phyloP scores from a whole-genome alignment of 2,797 vertebrate species.

The Chromis chromis region DNA sequence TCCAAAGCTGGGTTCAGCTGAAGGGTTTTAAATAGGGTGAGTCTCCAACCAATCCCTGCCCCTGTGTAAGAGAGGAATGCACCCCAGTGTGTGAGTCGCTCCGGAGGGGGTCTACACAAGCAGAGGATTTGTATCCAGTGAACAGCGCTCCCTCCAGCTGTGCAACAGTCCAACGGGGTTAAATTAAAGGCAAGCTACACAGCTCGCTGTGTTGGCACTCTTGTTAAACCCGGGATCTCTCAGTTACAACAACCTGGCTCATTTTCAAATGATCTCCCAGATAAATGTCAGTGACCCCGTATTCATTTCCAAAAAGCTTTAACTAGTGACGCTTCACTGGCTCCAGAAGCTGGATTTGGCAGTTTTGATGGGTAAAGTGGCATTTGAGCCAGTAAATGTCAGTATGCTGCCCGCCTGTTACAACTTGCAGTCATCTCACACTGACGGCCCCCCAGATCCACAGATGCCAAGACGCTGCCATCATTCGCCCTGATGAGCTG shows the following conservation, averaged over 20 bases:
- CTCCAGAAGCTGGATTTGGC: slow-evolving; percentile 47
- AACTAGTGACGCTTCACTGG: slow-evolving; percentile 53
- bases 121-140: slow-evolving; percentile 67
- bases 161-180: slow-evolving; percentile 56
- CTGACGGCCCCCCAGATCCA: slow-evolving; percentile 1
- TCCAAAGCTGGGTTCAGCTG: slow-evolving; percentile 28
- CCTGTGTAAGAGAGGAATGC: slow-evolving; percentile 52
- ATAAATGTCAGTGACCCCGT: slow-evolving; percentile 63
- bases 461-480: slow-evolving; percentile 42
- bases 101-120: slow-evolving; percentile 47
- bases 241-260: slow-evolving; percentile 54
- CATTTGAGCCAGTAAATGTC: slow-evolving; percentile 62
- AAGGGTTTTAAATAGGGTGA: slow-evolving; percentile 42
- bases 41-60: slow-evolving; percentile 40
- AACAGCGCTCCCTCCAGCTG: slow-evolving; percentile 69
- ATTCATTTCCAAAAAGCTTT: slow-evolving; percentile 55
- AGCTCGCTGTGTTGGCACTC: slow-evolving; percentile 41
- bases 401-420: slow-evolving; percentile 50
- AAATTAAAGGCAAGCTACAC: slow-evolving; percentile 68
- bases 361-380: slow-evolving; percentile 53
- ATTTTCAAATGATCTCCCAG: slow-evolving; percentile 56
- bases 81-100: slow-evolving; percentile 48
- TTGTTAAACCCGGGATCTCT: slow-evolving; percentile 46
- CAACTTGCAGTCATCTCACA: slow-evolving; percentile 36
- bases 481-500: slow-evolving; percentile 47